These are phyloP conservation scores for Uropsilus gracilis DNA, from an alignment of 2,113 vertebrate genomes.

Conservation along the genomic window DNA sequence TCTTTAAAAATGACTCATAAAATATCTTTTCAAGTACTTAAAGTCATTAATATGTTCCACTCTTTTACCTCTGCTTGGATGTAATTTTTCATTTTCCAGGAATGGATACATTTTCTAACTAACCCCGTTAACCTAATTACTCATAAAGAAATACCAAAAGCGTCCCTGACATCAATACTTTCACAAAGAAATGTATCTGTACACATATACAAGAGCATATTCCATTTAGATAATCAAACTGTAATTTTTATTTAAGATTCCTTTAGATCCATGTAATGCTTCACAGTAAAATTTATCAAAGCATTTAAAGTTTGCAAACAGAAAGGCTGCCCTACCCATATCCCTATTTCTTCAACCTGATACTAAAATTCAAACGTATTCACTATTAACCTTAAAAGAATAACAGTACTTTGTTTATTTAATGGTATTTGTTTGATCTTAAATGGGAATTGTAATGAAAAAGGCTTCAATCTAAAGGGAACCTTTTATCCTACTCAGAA, in stretches of 20 bases:
- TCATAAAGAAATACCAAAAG: constrained; percentile 78
- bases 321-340: not conserved
- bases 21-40: constrained; percentile 77
- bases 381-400: constrained; percentile 48
- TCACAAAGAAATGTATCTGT: constrained; percentile 62
- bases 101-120: constrained; percentile 78
- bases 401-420: constrained; percentile 61
- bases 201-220: constrained; percentile 39
- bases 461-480: constrained; percentile 61
- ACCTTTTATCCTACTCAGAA: constrained; percentile 62
- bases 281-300: constrained; percentile 48
- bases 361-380: constrained; percentile 52
- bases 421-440: constrained; percentile 66
- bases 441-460: constrained; percentile 63
- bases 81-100: constrained; percentile 81
- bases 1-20: constrained; percentile 78
- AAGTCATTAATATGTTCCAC: constrained; percentile 75
- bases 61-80: constrained; percentile 72
- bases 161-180: constrained; percentile 62
- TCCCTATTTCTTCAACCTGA: not conserved
- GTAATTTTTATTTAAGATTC: constrained; percentile 51
- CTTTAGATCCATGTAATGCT: constrained; percentile 27
- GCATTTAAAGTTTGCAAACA: constrained; percentile 55
- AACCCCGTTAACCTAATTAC: constrained; percentile 80
- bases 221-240: constrained; percentile 56